phyloP scores from a whole-genome alignment of 2,888 invertebrate species.

The Uloborus plumipes region DNA sequence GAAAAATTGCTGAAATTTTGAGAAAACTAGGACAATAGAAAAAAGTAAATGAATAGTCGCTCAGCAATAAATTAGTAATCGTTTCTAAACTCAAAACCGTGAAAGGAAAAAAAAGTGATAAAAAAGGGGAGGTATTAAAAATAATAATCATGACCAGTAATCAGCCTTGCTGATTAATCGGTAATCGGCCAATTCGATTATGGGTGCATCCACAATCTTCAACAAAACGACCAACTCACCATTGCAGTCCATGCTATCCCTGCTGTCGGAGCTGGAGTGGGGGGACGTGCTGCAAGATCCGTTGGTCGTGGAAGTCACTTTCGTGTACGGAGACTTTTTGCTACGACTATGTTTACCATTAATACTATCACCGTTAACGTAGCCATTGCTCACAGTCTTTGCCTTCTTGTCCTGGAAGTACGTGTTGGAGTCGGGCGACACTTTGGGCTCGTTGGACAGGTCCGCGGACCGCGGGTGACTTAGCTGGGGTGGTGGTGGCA shows the following conservation, averaged over 20 bases:
- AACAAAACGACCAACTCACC: slow-evolving; percentile 44
- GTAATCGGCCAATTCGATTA: too few species aligned
- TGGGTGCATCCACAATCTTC: too few species aligned
- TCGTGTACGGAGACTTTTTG: slow-evolving; percentile 29
- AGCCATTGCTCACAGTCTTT: slow-evolving; percentile 38
- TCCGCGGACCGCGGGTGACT: slow-evolving; percentile 28
- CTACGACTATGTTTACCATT: slow-evolving; percentile 26
- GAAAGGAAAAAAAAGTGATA: too few species aligned
- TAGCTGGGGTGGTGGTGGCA: too few species aligned
- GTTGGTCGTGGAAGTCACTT: slow-evolving; percentile 59
- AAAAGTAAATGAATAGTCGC: too few species aligned
- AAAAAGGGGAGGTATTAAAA: too few species aligned
- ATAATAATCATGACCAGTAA: too few species aligned
- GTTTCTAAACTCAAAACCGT: too few species aligned
- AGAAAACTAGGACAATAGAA: too few species aligned
- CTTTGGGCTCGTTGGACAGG: background rate
- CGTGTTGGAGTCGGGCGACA: slow-evolving; percentile 47
- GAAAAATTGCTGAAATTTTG: too few species aligned
- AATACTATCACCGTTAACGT: slow-evolving; percentile 50
- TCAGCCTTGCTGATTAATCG: too few species aligned
- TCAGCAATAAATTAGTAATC: too few species aligned
- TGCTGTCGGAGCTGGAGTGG: slow-evolving; percentile 69
- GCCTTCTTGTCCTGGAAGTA: slow-evolving; percentile 20
- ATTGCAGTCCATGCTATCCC: slow-evolving; percentile 59
- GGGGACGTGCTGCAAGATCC: slow-evolving; percentile 67